Conservation (phyloP, 2,797 vertebrate species). For the Loriculus beryllinus region DNA sequence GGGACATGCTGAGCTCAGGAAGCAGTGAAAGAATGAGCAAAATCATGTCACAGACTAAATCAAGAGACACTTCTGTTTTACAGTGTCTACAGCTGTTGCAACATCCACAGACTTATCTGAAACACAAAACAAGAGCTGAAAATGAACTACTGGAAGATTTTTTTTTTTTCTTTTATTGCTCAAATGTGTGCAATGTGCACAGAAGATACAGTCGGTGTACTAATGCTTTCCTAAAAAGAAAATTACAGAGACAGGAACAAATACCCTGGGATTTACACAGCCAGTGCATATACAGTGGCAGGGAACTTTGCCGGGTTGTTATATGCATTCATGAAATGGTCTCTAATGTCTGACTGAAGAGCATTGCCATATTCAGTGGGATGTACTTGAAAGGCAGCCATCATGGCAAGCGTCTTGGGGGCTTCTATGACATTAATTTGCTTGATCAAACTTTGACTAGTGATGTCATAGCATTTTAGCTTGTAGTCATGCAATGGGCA, state of each 20-base stretch:
- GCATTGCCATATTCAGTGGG: neutral
- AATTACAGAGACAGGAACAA: neutral
- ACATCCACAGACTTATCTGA: neutral
- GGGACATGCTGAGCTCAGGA: constrained; percentile 26
- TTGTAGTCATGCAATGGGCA: neutral
- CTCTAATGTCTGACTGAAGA: neutral
- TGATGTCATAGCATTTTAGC: constrained; percentile 21
- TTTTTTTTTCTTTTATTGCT: neutral
- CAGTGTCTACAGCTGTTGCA: neutral
- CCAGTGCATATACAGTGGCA: neutral
- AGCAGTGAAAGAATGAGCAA: neutral
- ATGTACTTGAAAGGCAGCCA: constrained; percentile 6
- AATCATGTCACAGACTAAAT: neutral
- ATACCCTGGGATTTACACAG: neutral
- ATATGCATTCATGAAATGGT: neutral
- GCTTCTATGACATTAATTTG: neutral
- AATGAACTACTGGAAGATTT: neutral
- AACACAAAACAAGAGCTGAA: neutral
- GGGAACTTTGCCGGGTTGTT: neutral
- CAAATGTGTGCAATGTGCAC: neutral
- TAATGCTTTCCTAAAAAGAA: neutral
- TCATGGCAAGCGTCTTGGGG: neutral
- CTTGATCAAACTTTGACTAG: neutral
- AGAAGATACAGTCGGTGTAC: neutral
- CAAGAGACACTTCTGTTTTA: neutral